Evolutionary conservation across 2,797 vertebrate genomes (phyloP).

Genomic region (Sebastes diploproa): DNA sequence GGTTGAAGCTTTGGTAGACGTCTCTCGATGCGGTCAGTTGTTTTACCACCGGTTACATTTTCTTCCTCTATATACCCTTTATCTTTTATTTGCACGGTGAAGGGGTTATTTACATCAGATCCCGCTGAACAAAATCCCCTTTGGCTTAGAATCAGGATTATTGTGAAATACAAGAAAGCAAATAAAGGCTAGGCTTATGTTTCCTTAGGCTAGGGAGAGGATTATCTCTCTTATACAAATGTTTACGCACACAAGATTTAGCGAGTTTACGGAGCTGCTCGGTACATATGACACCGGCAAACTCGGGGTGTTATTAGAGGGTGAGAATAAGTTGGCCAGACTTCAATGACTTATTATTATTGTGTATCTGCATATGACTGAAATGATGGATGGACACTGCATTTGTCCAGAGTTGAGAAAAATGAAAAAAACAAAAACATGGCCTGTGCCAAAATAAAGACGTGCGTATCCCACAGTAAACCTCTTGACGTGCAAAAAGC

Average conservation of each 20-base stretch:
- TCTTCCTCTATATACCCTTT: neutral
- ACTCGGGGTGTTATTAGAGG: neutral
- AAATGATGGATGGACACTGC: neutral
- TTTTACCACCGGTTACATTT: neutral
- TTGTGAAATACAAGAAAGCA: slow-evolving; percentile 25
- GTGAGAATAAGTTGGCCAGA: neutral
- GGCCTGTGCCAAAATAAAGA: neutral
- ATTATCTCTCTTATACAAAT: slow-evolving; percentile 36
- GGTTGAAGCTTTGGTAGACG: neutral
- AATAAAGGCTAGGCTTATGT: slow-evolving; percentile 23
- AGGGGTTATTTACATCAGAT: slow-evolving; percentile 23
- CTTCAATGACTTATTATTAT: neutral
- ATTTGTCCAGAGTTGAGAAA: neutral
- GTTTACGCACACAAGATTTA: slow-evolving; percentile 25
- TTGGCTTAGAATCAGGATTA: slow-evolving; percentile 25
- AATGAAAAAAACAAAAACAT: neutral
- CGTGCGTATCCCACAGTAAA: neutral
- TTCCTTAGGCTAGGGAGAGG: slow-evolving; percentile 27
- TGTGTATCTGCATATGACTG: neutral
- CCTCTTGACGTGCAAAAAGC: neutral
- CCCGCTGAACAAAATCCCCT: slow-evolving; percentile 2
- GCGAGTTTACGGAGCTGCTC: slow-evolving; percentile 28
- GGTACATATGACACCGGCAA: neutral
- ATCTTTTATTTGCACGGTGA: neutral
- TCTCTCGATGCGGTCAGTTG: neutral